Evolutionary conservation across 2,797 vertebrate genomes (phyloP).

Genomic region (Okamejei kenojei): DNA sequence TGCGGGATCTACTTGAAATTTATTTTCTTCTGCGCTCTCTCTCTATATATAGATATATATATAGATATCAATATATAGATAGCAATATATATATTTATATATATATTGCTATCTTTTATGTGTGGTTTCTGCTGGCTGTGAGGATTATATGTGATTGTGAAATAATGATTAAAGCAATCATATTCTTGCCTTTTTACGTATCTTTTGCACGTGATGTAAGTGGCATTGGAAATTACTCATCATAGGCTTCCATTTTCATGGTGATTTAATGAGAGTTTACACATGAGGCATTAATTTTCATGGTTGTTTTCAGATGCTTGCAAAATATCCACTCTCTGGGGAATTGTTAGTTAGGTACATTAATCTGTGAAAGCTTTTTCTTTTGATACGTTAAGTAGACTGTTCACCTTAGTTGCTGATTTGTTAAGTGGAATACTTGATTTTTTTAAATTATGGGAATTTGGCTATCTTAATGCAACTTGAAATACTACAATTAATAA

Average conservation of each 20-base stretch:
- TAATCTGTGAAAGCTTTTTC: constrained; percentile 1
- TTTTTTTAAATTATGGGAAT: neutral
- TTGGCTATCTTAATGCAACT: neutral
- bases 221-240: neutral
- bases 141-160: neutral
- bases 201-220: neutral
- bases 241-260: neutral
- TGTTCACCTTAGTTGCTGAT: neutral
- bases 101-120: neutral
- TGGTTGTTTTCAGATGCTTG: constrained; percentile 8
- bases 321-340: neutral
- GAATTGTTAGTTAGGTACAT: neutral
- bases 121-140: neutral
- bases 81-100: neutral
- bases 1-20: neutral
- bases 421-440: neutral
- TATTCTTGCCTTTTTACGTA: neutral
- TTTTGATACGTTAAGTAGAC: neutral
- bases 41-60: neutral
- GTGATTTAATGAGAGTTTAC: neutral
- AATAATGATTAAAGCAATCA: neutral
- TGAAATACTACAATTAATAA: neutral
- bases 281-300: neutral
- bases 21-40: neutral
- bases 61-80: too few species aligned